Base-by-base conservation (phyloP, 2,888 invertebrate species). In the Ennomos erosarius region DNA sequence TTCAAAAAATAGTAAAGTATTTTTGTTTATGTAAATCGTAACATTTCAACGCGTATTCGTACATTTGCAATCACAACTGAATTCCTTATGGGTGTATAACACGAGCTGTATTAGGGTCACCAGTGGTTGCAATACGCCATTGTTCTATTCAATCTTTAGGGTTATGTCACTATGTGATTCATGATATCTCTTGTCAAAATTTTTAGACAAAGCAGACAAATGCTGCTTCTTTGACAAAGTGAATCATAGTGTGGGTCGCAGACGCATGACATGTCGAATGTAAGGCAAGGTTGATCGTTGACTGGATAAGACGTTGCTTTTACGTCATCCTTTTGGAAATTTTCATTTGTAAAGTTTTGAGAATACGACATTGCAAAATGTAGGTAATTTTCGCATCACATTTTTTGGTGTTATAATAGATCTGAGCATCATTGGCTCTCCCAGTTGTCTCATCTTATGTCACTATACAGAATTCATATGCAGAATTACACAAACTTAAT, bases 91-190 rank as follows among this genome's bases (percentile, higher is more conserved):
- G 62, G 64, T 42, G 53, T 16, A 43, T 47, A 50, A n/a, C 73
- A 75, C 72, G 74, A 65, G 49, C 59, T 33, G 48, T 56, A 76
- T 77, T 73, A 71, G 67, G 74, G 74, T 70, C 70, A 69, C 51
- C 61, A 61, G 44, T 10, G 35, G 54, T 62, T 54, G 53, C 58
- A 52, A 65, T 58, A 50, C 38, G 44, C 45, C 42, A 52, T 63
- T 63, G 60, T 63, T 56, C 45, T 38, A 35, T 48, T 55, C 47
- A 58, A 58, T 50, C 55, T 59, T 49, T 16, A 16, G 47, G 52
- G 38, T 65, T 65, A 65, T 65, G 49, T 65, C 65, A 67, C 62
- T 59, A 48, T 34, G 34, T 40, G 26, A 34, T 50, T 50, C 35
- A 45, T 38, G 33, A 12, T 37, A 43, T 10, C 9, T 10, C 39